Conservation (phyloP, 2,797 vertebrate genomes). For the Pseudomugil gertrudae region DNA sequence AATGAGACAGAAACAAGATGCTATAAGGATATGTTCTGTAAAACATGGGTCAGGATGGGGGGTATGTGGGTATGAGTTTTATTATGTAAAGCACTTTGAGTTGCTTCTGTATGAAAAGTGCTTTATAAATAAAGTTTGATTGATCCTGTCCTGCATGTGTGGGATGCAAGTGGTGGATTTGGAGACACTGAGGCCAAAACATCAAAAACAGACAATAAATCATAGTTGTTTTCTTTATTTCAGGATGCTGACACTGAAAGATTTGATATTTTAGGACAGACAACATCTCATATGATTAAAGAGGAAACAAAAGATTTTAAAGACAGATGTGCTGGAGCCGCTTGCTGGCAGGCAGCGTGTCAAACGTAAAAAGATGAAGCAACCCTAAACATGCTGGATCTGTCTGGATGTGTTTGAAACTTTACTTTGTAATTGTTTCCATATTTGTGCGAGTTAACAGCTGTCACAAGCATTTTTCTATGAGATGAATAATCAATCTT, state of each 20-base stretch:
- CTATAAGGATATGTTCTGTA: too few relatives aligned
- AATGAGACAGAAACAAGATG: too few relatives aligned
- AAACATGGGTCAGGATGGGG: too few relatives aligned
- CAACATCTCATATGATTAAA: conserved; percentile 11
- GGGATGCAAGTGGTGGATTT: not conserved
- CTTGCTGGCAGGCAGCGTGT: conserved; percentile 10
- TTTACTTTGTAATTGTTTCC: conserved; percentile 6
- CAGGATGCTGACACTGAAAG: conserved; percentile 9
- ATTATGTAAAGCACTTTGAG: too few relatives aligned
- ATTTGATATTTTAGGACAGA: not conserved
- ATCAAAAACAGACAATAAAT: not conserved
- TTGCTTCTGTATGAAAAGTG: too few relatives aligned
- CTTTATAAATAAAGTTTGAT: too few relatives aligned
- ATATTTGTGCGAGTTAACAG: conserved; percentile 29
- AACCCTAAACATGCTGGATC: conserved; percentile 9
- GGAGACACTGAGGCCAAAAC: not conserved
- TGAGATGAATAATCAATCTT: conserved; percentile 38
- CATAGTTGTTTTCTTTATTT: not conserved
- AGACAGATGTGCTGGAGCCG: conserved; percentile 11
- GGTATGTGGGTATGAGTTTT: too few relatives aligned
- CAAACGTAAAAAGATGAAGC: conserved; percentile 1
- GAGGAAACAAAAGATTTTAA: conserved; percentile 5
- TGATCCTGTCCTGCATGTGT: not conserved
- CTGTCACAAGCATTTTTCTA: conserved; percentile 24
- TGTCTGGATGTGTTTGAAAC: conserved; percentile 26